Conservation (phyloP, 2,888 invertebrate species). For the Spodoptera picta region DNA sequence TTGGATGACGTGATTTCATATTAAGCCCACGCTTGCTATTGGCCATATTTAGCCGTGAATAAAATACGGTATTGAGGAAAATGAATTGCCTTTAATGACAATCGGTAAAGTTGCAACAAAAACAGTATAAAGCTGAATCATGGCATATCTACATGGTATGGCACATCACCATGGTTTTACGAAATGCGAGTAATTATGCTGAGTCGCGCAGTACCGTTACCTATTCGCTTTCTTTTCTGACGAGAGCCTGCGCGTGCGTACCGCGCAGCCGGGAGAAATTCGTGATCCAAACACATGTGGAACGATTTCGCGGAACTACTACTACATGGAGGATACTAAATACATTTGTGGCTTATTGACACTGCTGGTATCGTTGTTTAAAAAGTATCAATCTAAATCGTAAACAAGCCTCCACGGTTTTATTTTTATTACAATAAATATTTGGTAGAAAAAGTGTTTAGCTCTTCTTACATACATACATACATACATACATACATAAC, state of each 20-base stretch:
- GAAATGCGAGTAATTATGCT: constrained; percentile 66
- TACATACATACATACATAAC: too few species aligned
- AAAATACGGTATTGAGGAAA: constrained; percentile 25
- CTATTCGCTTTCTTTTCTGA: constrained; percentile 82
- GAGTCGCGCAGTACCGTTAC: constrained; percentile 77
- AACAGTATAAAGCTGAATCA: background rate
- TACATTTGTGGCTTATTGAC: constrained; percentile 31
- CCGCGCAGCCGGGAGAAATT: constrained; percentile 66
- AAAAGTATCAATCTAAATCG: too few species aligned
- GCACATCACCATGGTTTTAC: constrained; percentile 39
- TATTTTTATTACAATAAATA: too few species aligned
- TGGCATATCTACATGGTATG: background rate
- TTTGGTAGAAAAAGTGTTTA: too few species aligned
- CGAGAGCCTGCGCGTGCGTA: constrained; percentile 60
- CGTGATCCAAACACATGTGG: constrained; percentile 61
- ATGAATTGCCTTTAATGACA: constrained; percentile 16
- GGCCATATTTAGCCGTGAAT: constrained; percentile 24
- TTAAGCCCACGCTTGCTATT: constrained; percentile 43
- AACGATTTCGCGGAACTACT: constrained; percentile 63
- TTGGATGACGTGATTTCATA: constrained; percentile 46
- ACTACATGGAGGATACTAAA: constrained; percentile 45
- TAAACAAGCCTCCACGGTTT: too few species aligned
- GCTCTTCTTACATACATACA: too few species aligned
- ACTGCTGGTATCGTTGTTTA: constrained; percentile 18
- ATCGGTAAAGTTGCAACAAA: background rate